These are phyloP conservation scores for Catharus bicknelli DNA, from an alignment of 2,113 vertebrate species.

Conservation along the genomic window DNA sequence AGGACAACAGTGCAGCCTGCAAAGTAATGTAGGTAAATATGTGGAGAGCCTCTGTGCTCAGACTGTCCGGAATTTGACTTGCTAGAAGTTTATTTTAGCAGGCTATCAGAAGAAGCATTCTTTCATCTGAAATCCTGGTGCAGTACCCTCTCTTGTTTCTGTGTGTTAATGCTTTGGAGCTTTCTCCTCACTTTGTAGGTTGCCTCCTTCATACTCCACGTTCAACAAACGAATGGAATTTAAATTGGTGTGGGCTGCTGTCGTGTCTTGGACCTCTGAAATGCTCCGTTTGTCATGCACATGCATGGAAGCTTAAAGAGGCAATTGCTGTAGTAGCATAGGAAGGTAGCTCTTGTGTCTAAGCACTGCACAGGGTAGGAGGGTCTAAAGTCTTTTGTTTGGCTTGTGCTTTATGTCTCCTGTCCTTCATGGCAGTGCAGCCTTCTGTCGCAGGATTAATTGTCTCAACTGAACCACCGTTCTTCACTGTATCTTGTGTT, in stretches of 20 bases:
- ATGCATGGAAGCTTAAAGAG: conserved; percentile 19
- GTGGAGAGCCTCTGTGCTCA: conserved; percentile 29
- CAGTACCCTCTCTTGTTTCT: background rate
- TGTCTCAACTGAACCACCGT: background rate
- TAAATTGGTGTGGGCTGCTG: background rate
- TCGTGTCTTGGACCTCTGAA: conserved; percentile 30
- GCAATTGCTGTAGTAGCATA: background rate
- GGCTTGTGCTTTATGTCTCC: background rate
- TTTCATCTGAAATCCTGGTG: conserved; percentile 52
- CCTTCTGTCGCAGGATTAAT: background rate
- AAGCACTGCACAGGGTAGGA: background rate
- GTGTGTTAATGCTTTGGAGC: background rate
- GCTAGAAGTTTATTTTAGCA: conserved; percentile 68
- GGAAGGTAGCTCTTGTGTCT: background rate
- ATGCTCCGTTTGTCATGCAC: conserved; percentile 1
- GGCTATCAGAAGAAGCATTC: conserved; percentile 54
- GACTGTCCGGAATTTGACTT: conserved; percentile 51
- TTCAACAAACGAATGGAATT: background rate
- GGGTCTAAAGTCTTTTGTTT: background rate
- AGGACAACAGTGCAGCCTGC: conserved; percentile 35
- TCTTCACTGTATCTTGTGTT: background rate
- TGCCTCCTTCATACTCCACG: conserved; percentile 12
- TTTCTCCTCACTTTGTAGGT: conserved; percentile 14
- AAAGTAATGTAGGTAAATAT: conserved; percentile 61
- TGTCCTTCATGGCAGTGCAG: background rate